Evolutionary conservation across 2,113 vertebrate genomes (phyloP), one percentile per base, ranked within the genome.

Genomic region (Dascyllus trimaculatus): DNA sequence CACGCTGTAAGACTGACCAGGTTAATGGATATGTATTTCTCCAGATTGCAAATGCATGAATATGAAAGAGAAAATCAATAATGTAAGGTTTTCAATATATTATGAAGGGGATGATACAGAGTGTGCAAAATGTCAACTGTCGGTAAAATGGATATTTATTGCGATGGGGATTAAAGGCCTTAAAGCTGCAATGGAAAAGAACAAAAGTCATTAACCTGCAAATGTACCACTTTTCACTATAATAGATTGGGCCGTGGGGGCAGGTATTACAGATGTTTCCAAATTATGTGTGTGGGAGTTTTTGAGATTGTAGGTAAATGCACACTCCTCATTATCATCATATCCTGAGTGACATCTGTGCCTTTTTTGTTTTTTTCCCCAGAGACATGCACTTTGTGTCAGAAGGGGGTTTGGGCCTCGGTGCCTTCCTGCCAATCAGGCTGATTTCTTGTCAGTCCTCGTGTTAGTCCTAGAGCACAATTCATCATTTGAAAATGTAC

Each of bases 31-130:
- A 71, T 69, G 9, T 46, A 35, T 63, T 71, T 66, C 22, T 53
- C 7, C 1, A 24, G 79, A 82, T 82, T 49, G 68, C n/a, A 7
- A 62, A 66, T 78, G 13, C 25, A 57, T 69, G 18, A 73, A 70
- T 71, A 73, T 26, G 46, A 71, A 71, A 29, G 21, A 54, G 22
- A 5, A 61, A 79, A 79, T 87, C 25, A 71, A 84, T 89, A 76
- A 85, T 84, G 85, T 32, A 85, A 67, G 24, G 29, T 29, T 69
- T 51, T 81, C 57, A 83, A 45, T 73, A 57, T 63, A 40, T 61
- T 19, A 60, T 45, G 8, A 53, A 40, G 22, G 21, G 26, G 65
- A 75, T 72, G 45, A 76, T 56, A 77, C 24, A 32, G 32, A 24
- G 45, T 56, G 38, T 49, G 32, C 19, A 46, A 66, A 84, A 78